Evolutionary conservation across 2,888 invertebrate species (phyloP), one percentile per base, ranked within the genome.

Genomic region (Xanthorhoe designata): DNA sequence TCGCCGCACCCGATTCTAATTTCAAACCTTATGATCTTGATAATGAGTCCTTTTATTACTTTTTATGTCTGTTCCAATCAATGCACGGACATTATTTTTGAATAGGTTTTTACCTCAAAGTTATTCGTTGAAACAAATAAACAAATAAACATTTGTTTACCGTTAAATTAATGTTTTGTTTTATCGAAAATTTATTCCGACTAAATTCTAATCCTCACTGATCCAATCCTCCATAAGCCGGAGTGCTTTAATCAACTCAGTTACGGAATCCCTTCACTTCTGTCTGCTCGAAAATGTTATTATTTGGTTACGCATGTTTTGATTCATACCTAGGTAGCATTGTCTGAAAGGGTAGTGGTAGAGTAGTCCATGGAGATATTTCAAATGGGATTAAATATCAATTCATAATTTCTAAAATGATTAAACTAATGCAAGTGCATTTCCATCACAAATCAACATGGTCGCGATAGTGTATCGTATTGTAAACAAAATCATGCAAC

Each of bases 11-110:
- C 24, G 55, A 63, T 61, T 56, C 61, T 58, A 65, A 59, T 63
- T 69, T 70, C 50, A 64, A 67, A 69, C 66, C 49, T 59, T 61
- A 64, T 53, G 70, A 68, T 71, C 68, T 63, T 64, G 67, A 70
- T 70, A 66, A 57, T 18, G 24, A 42, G 38, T 42, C 38, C 38
- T 42, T 42, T 42, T 42, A 42, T 42, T 2, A 13, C 38, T 42
- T 42, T 42, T 35, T 42, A 42, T 10, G 10, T 9, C 13, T 38
- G 9, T 9, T 42, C 38, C 13, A 42, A 42, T 13, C 38, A 13
- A 42, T 42, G 38, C 38, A 42, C 13, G 38, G 13, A 13, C 13
- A 13, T 42, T 42, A 13, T 42, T 42, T 42, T 4, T 42, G 10
- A 13, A 13, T 4, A 13, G 35, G 35, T 42, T 13, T 13, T 13